Conservation (phyloP, 2,888 invertebrate species). For the Ptilodon capucinus region DNA sequence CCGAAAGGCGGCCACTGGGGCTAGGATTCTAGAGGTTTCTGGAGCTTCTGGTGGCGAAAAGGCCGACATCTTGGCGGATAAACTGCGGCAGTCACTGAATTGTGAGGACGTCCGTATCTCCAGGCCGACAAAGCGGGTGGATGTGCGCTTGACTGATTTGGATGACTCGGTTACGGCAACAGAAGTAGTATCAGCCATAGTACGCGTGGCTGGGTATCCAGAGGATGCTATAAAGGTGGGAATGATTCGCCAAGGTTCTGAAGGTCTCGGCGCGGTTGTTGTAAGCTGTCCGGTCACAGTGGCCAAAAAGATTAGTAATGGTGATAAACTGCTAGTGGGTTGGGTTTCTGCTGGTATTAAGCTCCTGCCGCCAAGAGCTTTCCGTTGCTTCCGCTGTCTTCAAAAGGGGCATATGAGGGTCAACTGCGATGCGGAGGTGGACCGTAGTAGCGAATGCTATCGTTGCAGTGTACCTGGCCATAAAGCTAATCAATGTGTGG, state of each 20-base stretch:
- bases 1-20: not conserved
- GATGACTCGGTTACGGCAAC: not conserved
- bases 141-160: not conserved
- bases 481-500: too few species aligned
- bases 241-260: not conserved
- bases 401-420: not conserved
- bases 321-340: not conserved
- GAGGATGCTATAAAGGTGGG: not conserved
- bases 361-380: not conserved
- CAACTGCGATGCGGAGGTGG: too few species aligned
- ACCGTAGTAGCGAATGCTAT: too few species aligned
- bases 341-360: not conserved
- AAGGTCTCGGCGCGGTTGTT: not conserved
- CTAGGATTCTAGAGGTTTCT: not conserved
- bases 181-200: not conserved
- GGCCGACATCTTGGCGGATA: not conserved
- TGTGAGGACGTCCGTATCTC: not conserved
- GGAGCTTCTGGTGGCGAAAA: not conserved
- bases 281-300: not conserved
- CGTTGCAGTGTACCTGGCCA: too few species aligned
- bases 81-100: not conserved
- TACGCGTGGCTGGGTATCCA: not conserved
- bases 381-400: conserved; percentile 1
- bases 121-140: not conserved
- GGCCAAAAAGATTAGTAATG: not conserved